Evolutionary conservation across 2,797 vertebrate species (phyloP).

Genomic region (Chromis chromis): DNA sequence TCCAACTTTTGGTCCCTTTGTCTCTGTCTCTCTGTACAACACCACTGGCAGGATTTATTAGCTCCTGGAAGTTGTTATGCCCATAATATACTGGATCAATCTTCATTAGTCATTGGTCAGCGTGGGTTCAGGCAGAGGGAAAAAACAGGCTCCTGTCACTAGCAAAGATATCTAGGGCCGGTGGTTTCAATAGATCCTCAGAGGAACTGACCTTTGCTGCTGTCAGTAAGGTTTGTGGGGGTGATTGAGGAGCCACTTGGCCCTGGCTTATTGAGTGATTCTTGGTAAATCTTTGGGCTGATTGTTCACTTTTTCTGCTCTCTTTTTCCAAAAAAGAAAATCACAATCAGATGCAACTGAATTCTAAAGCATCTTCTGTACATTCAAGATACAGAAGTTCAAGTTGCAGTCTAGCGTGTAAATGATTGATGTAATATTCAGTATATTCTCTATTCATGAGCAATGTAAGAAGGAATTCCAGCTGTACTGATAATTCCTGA

Average conservation of each 20-base stretch:
- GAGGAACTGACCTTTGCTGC: slow-evolving; percentile 75
- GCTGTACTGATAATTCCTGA: slow-evolving; percentile 35
- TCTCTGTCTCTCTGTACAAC: slow-evolving; percentile 30
- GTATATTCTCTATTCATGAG: slow-evolving; percentile 42
- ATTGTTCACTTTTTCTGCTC: slow-evolving; percentile 20
- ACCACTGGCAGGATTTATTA: slow-evolving; percentile 61
- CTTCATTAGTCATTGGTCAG: slow-evolving; percentile 77
- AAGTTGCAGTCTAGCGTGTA: slow-evolving; percentile 6
- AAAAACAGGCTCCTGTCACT: slow-evolving; percentile 65
- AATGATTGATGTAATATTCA: slow-evolving; percentile 51
- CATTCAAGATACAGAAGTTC: not conserved
- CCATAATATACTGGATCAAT: slow-evolving; percentile 69
- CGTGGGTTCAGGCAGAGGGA: slow-evolving; percentile 42
- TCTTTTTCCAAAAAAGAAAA: not conserved
- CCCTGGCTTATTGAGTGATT: slow-evolving; percentile 53
- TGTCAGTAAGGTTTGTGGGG: slow-evolving; percentile 25
- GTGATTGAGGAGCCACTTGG: slow-evolving; percentile 61
- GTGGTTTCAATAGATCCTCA: slow-evolving; percentile 57
- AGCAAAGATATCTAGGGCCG: slow-evolving; percentile 58
- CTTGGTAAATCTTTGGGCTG: slow-evolving; percentile 49
- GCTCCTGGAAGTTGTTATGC: slow-evolving; percentile 66
- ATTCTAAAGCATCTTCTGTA: not conserved
- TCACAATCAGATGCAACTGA: not conserved
- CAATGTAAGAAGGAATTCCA: slow-evolving; percentile 27
- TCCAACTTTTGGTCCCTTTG: slow-evolving; percentile 9